Conservation (phyloP, 1,140 invertebrate species). For the Trichonephila clavata region DNA sequence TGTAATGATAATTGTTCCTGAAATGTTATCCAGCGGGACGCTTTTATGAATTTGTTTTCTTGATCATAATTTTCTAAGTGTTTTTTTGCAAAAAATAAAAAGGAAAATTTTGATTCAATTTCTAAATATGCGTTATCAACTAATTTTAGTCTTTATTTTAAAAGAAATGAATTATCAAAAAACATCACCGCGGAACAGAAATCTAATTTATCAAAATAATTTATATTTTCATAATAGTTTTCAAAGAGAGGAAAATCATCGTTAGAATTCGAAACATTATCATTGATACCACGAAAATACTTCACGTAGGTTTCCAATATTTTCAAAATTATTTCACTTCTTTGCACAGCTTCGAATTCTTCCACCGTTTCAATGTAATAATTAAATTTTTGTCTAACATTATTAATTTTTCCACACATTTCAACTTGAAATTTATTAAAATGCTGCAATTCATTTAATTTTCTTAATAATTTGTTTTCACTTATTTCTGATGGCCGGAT, state of each 20-base stretch:
- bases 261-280: background rate
- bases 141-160: slow-evolving; percentile 32
- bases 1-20: background rate
- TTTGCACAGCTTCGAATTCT: background rate
- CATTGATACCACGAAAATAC: background rate
- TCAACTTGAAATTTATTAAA: slow-evolving; percentile 52
- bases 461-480: background rate
- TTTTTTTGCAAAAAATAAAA: background rate
- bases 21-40: background rate
- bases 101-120: slow-evolving; percentile 48
- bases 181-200: slow-evolving; percentile 29
- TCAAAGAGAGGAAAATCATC: background rate
- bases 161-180: slow-evolving; percentile 47
- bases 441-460: background rate
- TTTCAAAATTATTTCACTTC: slow-evolving; percentile 3
- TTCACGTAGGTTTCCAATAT: background rate
- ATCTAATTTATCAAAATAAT: slow-evolving; percentile 37
- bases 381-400: background rate
- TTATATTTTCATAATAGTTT: background rate
- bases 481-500: background rate
- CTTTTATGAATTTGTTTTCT: too few species aligned
- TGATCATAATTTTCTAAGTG: background rate
- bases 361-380: background rate
- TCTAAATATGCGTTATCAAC: background rate
- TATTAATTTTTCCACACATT: slow-evolving; percentile 1